Conservation (phyloP, 64 coral and sea anemone genomes). For the Stylophora pistillata region DNA sequence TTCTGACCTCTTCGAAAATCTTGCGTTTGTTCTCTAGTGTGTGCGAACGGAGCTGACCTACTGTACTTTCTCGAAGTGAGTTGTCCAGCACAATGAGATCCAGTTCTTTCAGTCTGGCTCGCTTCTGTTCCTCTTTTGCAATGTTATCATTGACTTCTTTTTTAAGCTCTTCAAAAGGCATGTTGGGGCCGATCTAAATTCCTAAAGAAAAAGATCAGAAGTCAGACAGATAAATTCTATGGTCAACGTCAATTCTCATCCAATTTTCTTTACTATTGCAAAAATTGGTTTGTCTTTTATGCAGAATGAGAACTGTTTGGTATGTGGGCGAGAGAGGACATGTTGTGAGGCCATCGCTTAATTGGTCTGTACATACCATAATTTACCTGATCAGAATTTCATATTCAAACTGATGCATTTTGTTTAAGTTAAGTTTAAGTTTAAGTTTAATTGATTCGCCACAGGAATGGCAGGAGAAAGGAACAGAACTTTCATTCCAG, state of each 20-base stretch:
- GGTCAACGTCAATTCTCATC: not conserved
- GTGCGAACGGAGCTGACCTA: conserved; percentile 54
- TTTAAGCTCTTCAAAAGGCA: not conserved
- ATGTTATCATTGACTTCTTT: not conserved
- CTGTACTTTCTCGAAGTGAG: conserved; percentile 69
- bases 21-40: conserved; percentile 48
- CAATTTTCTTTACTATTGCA: not conserved
- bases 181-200: not conserved
- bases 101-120: conserved; percentile 8
- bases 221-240: not conserved
- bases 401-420: too few relatives aligned
- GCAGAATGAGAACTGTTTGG: too few relatives aligned
- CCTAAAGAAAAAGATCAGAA: not conserved
- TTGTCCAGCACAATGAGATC: conserved; percentile 72
- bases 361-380: too few relatives aligned
- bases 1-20: conserved; percentile 49
- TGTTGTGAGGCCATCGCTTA: too few relatives aligned
- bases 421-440: too few relatives aligned
- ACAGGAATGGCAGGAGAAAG: too few relatives aligned
- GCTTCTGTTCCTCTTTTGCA: not conserved
- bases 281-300: too few relatives aligned
- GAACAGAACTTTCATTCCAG: too few relatives aligned
- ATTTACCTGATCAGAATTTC: too few relatives aligned
- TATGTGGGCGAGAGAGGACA: too few relatives aligned
- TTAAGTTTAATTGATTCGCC: too few relatives aligned